Conservation (phyloP, 53 echinoderm and acorn worm genomes). For the Astropecten irregularis region DNA sequence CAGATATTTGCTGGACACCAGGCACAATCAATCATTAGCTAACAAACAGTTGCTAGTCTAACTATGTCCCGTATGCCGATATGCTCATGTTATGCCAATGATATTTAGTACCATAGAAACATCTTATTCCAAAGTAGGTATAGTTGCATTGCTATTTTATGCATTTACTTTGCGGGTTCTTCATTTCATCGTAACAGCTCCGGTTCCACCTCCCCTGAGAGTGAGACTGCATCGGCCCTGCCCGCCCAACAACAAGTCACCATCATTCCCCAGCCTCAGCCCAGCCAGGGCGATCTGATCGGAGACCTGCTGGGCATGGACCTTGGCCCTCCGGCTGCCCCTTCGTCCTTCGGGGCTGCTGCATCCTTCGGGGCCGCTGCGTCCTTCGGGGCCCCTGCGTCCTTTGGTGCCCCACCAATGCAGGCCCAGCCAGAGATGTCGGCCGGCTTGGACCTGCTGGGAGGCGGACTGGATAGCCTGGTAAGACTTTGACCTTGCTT, state of each 20-base stretch:
- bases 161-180: too few relatives aligned
- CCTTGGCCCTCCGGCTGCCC: conserved; percentile 68
- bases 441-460: conserved; percentile 82
- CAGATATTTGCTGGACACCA: neutral
- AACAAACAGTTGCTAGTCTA: too few relatives aligned
- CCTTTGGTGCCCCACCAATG: conserved; percentile 37
- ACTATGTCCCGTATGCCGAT: too few relatives aligned
- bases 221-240: conserved; percentile 46
- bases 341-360: conserved; percentile 3
- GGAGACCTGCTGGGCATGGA: conserved; percentile 97
- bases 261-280: conserved; percentile 71
- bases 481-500: conserved; percentile 60
- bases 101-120: too few relatives aligned
- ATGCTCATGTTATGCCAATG: too few relatives aligned
- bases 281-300: conserved; percentile 81
- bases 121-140: too few relatives aligned
- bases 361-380: conserved; percentile 38
- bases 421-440: conserved; percentile 57
- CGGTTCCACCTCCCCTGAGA: conserved; percentile 91
- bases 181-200: conserved; percentile 3
- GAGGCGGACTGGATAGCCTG: conserved; percentile 90
- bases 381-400: conserved; percentile 21
- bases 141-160: too few relatives aligned
- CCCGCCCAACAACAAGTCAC: conserved; percentile 62
- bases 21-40: too few relatives aligned